Conservation (phyloP, 2,797 vertebrate species). For the Trachops cirrhosus region DNA sequence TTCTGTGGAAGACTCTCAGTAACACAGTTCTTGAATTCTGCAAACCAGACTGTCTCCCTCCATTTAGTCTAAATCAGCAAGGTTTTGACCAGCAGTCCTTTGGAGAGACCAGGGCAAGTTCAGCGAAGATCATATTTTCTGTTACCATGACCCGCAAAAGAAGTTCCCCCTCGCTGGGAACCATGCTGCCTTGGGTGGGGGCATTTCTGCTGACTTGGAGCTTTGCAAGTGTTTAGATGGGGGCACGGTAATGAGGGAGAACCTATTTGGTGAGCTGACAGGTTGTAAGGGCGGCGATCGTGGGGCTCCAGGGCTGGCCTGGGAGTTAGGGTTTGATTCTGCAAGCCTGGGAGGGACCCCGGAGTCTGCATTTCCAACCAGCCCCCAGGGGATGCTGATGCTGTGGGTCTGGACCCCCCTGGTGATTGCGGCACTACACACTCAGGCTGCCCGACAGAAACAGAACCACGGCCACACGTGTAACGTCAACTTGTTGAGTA, state of each 20-base stretch:
- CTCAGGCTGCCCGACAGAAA: accelerated
- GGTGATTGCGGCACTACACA: accelerated
- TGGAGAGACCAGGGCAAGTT: neutral
- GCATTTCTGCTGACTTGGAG: too few species aligned
- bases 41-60: neutral
- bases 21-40: too few species aligned
- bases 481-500: accelerated
- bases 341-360: neutral
- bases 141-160: accelerated
- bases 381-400: neutral
- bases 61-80: neutral
- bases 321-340: neutral
- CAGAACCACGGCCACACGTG: neutral
- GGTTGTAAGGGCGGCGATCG: accelerated
- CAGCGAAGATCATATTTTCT: neutral
- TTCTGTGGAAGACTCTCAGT: neutral
- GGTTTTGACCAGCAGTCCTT: neutral
- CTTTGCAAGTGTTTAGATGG: neutral
- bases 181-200: too few species aligned
- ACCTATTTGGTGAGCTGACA: neutral
- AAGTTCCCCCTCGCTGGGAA: neutral
- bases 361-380: neutral
- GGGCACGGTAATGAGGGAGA: accelerated
- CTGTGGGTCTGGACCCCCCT: neutral
- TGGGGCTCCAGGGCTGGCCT: neutral